Base-by-base conservation (phyloP, 2,113 vertebrate genomes). In the Chaetodon auriga region DNA sequence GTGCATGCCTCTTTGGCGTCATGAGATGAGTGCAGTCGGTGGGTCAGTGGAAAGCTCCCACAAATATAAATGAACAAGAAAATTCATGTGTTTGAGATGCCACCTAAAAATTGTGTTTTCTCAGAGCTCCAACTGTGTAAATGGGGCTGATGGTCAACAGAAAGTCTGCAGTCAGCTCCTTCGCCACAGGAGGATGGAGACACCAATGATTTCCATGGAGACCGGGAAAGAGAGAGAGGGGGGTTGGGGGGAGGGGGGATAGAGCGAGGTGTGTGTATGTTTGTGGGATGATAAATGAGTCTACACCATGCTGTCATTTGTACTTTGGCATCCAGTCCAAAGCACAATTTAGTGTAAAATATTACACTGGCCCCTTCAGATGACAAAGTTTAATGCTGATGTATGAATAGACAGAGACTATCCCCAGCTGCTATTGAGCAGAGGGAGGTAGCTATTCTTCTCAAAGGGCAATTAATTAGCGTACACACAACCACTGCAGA, bases 331-430 rank as follows among this genome's bases (percentile, higher is more conserved):
- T 91, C 89, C 77, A 92, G 92, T 94, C 93, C 90, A 89, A 87
- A 83, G 89, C 87, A 92, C 93, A 92, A 91, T 93, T 93, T 92
- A 93, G 89, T 91, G 88, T 92, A 93, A 95, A 93, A 94, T 93
- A 94, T 95, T 87, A 84, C 68, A 12, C 36, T 21, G 63, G 91
- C 89, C 90, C 72, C 80, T 87, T 91, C 80, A 90, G 83, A 92
- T 92, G 94, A 95, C 92, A 93, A 93, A 90, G 88, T 94, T 89
- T 94, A 95, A 95, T 92, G 90, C 80, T 94, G 94, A 95, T 94
- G 91, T 91, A 95, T 95, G 93, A 93, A 92, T 77, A 81, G 92
- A 87, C 88, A 75, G 77, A 84, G 74, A 83, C 57, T 64, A 61
- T 89, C 68, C 84, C 80, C 80, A 84, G 90, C 83, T 90, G 80